Base-by-base conservation (phyloP, 2,888 invertebrate species). In the Gastrophysa polygoni region DNA sequence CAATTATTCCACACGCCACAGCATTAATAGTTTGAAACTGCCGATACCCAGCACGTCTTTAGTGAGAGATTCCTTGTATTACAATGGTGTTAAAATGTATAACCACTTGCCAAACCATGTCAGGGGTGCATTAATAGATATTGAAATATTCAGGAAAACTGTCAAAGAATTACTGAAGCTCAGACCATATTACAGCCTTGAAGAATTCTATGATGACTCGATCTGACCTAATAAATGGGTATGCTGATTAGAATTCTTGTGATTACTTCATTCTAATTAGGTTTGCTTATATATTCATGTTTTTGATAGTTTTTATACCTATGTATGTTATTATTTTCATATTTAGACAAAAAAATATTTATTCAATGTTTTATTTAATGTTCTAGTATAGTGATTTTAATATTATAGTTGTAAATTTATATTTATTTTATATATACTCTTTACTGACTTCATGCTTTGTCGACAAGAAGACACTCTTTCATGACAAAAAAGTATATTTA, bases 401-500 rank as follows among this genome's bases (percentile, higher is more conserved):
- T 24, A 24, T 24, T 24, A 24, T 24, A 24, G 24, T 24, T 24
- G 24, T 24, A n/a, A n/a, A n/a, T 24, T 24, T 24, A 24, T 24
- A 24, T 24, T 24, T 5, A 24, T 24, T 38, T 38, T 38, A 38
- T 38, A 38, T 38, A 38, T 38, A 38, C n/a, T 16, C 24, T 24
- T 24, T 24, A 24, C 24, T 7, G 24, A 38, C 38, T 38, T 16
- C 38, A 38, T 38, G 38, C 38, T 38, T 38, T 38, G 38, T 38
- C 38, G 38, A 38, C 38, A 38, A 38, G 38, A 38, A 44, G 44
- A 44, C 8, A 44, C 16, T 44, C 16, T 44, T 44, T 18, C 18
- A 44, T 44, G 44, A 44, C 44, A 44, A 44, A 14, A 14, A 44
- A 44, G 10, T 44, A 44, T 44, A 44, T 44, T 44, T 44, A 32